A percentile compares a stretch with the other conserved stretches of the same genome.
Evolutionary conservation across 2,113 vertebrate genomes (phyloP).

Genomic region (Myodes glareolus): DNA sequence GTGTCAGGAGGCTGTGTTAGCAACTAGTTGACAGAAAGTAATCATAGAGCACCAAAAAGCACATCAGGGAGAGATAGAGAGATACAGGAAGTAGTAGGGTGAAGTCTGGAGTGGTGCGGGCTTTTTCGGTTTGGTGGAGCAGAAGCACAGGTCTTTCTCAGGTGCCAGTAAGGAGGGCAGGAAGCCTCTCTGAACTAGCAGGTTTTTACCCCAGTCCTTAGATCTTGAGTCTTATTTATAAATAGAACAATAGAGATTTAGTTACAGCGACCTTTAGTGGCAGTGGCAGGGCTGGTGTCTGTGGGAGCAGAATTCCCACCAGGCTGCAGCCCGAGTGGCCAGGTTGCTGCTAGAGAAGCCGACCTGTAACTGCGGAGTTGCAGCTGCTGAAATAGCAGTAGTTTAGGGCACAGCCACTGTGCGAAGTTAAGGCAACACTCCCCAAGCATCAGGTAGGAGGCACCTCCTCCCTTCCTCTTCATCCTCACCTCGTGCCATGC

Average conservation of each 20-base stretch:
- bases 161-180: not conserved
- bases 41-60: not conserved
- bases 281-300: not conserved
- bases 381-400: not conserved
- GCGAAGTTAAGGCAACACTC: not conserved
- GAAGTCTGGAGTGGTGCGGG: not conserved
- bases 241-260: not conserved
- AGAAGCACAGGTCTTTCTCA: not conserved
- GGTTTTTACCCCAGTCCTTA: not conserved
- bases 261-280: not conserved
- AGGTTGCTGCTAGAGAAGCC: not conserved
- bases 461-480: fast-evolving
- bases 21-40: not conserved
- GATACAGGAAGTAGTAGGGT: not conserved
- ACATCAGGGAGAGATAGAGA: not conserved
- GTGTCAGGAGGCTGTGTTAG: not conserved
- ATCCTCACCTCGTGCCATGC: not conserved
- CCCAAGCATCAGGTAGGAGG: fast-evolving
- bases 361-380: not conserved
- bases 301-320: not conserved
- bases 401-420: not conserved
- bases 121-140: not conserved
- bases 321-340: not conserved
- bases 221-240: not conserved
- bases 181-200: not conserved